Percentiles rank a stretch among this genome's conserved stretches.
phyloP scores from a whole-genome alignment of 2,113 vertebrate species.

The Psittacula cyanocephala region DNA sequence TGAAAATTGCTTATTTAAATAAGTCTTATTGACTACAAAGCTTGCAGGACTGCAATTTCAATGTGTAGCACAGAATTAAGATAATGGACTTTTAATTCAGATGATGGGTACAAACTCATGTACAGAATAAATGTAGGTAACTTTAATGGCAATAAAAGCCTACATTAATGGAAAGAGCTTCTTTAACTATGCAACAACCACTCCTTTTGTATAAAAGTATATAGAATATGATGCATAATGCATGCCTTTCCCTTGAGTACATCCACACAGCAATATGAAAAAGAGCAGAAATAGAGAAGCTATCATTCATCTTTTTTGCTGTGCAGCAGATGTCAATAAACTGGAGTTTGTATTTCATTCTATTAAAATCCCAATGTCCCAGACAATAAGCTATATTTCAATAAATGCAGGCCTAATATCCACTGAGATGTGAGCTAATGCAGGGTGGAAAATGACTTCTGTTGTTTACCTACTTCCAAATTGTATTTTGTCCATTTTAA shows the following conservation, averaged over 20 bases:
- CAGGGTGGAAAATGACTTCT: slow-evolving; percentile 35
- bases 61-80: neutral
- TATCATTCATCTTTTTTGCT: slow-evolving; percentile 41
- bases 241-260: neutral
- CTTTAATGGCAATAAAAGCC: slow-evolving; percentile 12
- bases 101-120: neutral
- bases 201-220: neutral
- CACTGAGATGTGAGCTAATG: slow-evolving; percentile 30
- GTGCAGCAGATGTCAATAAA: slow-evolving; percentile 55
- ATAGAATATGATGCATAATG: slow-evolving; percentile 17
- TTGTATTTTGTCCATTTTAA: slow-evolving; percentile 23
- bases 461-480: slow-evolving; percentile 45
- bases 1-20: neutral
- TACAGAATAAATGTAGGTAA: neutral
- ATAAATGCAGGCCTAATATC: slow-evolving; percentile 32
- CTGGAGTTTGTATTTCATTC: slow-evolving; percentile 45
- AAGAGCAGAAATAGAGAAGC: neutral
- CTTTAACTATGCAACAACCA: neutral
- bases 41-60: neutral
- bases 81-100: slow-evolving; percentile 38
- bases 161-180: neutral
- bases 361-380: slow-evolving; percentile 54
- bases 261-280: neutral
- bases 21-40: neutral
- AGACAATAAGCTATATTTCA: slow-evolving; percentile 52